Evolutionary conservation across 1,140 invertebrate genomes (phyloP).

Genomic region (Samia ricini): DNA sequence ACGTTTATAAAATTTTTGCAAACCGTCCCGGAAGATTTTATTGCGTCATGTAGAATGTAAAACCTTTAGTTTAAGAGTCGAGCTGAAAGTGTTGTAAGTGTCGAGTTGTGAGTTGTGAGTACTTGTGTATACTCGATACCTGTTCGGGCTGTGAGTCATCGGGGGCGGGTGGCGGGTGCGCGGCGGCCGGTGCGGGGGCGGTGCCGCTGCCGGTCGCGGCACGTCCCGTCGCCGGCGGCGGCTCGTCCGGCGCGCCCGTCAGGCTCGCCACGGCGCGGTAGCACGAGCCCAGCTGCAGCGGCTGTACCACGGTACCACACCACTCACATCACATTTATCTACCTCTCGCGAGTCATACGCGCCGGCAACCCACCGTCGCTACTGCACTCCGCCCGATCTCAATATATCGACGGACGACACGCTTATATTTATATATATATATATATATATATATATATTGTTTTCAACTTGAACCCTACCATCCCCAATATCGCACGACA

Average conservation of each 20-base stretch:
- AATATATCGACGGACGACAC: neutral
- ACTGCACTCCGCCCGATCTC: neutral
- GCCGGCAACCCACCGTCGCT: conserved; percentile 2
- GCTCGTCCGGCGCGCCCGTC: conserved; percentile 26
- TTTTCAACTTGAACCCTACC: neutral
- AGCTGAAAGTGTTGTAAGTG: too few species aligned
- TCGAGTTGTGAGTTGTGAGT: neutral
- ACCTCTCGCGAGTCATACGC: neutral
- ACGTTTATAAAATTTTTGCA: too few species aligned
- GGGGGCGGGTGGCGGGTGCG: neutral
- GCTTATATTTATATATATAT: too few species aligned
- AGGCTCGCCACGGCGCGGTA: conserved; percentile 56
- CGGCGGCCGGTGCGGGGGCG: conserved; percentile 16
- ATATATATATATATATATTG: too few species aligned
- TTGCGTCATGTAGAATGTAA: too few species aligned
- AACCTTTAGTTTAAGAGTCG: too few species aligned
- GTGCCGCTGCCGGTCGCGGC: conserved; percentile 11
- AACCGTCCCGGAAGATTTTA: too few species aligned
- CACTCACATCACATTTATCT: conserved; percentile 12
- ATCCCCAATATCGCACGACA: too few species aligned
- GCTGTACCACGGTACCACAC: conserved; percentile 39
- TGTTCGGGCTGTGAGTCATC: neutral
- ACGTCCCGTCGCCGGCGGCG: conserved; percentile 19
- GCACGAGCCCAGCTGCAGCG: conserved; percentile 54
- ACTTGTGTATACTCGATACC: neutral